These are phyloP conservation scores for Acrocephalus kingi DNA, from an alignment of 2,113 vertebrate genomes.

Conservation along the genomic window DNA sequence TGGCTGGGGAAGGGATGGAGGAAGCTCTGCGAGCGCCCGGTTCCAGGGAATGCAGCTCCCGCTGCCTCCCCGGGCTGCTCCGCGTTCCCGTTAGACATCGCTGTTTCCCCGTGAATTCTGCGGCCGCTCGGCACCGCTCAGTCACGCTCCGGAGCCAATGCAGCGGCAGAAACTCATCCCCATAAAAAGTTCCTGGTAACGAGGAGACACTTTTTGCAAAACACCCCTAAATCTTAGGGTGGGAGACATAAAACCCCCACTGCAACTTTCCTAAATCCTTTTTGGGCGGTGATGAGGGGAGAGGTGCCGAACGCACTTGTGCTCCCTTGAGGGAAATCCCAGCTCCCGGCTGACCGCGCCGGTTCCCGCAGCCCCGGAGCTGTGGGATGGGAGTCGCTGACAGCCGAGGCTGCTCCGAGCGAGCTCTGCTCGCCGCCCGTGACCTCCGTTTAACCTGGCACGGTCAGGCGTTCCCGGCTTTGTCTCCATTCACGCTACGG, in stretches of 20 bases:
- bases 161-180: background rate
- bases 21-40: accelerated
- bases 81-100: accelerated
- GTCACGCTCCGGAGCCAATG: background rate
- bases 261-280: background rate
- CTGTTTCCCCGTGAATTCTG: background rate
- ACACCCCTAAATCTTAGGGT: background rate
- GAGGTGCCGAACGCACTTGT: background rate
- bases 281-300: accelerated
- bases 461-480: background rate
- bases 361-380: background rate
- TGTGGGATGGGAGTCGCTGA: accelerated
- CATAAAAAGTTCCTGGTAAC: background rate
- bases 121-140: background rate
- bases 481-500: background rate
- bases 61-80: background rate
- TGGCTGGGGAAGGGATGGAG: background rate
- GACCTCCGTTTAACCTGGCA: background rate
- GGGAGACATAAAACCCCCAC: background rate
- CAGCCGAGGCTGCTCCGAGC: background rate
- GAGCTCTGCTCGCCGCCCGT: background rate
- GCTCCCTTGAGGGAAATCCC: background rate
- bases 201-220: background rate
- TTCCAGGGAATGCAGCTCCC: accelerated
- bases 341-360: accelerated